Evolutionary conservation across 2,888 invertebrate genomes (phyloP).

Genomic region (Hyalella azteca): DNA sequence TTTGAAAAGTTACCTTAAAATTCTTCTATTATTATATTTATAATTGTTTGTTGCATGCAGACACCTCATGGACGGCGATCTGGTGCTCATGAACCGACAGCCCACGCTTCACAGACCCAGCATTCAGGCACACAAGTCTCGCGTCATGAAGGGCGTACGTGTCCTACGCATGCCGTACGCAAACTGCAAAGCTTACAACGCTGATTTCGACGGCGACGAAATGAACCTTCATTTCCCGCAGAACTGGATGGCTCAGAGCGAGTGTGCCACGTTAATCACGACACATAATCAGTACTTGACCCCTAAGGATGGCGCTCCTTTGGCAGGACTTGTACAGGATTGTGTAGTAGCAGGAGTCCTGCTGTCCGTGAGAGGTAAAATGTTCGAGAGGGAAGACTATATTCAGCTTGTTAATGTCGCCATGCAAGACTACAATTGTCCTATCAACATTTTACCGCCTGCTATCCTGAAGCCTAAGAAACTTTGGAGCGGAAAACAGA

Average conservation of each 20-base stretch:
- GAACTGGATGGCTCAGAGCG: conserved; percentile 84
- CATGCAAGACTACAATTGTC: conserved; percentile 69
- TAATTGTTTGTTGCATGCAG: too few relatives aligned
- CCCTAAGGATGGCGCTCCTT: conserved; percentile 97
- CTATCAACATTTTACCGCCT: conserved; percentile 78
- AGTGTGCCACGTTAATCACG: conserved; percentile 78
- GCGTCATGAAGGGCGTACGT: conserved; percentile 73
- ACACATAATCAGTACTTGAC: conserved; percentile 82
- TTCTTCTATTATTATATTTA: too few relatives aligned
- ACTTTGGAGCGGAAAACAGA: conserved; percentile 97
- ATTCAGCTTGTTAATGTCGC: conserved; percentile 89
- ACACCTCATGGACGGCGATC: conserved; percentile 90
- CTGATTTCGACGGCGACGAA: conserved; percentile 99
- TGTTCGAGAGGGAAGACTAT: conserved; percentile 83
- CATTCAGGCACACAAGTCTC: conserved; percentile 88
- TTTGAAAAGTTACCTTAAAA: too few relatives aligned
- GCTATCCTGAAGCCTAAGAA: conserved; percentile 83
- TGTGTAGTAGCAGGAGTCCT: conserved; percentile 94
- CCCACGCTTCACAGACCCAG: conserved; percentile 97
- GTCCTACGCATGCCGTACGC: conserved; percentile 96
- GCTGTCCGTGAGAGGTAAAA: conserved; percentile 84
- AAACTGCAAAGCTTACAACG: conserved; percentile 98
- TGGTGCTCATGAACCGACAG: conserved; percentile 91
- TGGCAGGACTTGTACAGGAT: conserved; percentile 89
- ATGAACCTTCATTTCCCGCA: conserved; percentile 99